Percentiles rank a stretch among this genome's conserved stretches.
Evolutionary conservation across 2,113 vertebrate species (phyloP).

Genomic region (Trematomus loennbergii): DNA sequence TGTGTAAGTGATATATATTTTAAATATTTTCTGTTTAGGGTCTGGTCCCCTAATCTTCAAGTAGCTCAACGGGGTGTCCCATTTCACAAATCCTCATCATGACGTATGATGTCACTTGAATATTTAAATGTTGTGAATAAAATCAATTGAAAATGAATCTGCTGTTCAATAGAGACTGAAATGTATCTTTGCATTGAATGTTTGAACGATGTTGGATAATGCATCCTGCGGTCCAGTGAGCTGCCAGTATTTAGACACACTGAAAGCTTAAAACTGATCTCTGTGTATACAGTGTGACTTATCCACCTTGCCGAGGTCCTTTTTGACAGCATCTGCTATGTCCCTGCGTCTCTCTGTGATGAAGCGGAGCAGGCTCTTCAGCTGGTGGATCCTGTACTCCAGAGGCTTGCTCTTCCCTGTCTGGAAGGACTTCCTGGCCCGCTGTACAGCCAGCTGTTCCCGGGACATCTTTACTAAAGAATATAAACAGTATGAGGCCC

Average conservation of each 20-base stretch:
- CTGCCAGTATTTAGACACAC: neutral
- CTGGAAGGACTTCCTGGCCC: constrained; percentile 83
- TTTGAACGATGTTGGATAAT: neutral
- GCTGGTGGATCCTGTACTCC: constrained; percentile 86
- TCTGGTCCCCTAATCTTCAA: too few relatives aligned
- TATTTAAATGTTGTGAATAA: too few relatives aligned
- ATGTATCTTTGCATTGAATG: neutral
- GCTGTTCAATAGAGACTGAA: neutral
- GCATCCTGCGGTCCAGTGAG: neutral
- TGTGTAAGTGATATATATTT: too few relatives aligned
- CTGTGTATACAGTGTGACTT: neutral
- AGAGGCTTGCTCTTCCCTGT: constrained; percentile 82
- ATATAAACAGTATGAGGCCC: neutral
- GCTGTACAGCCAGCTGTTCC: constrained; percentile 74
- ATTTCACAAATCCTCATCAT: too few relatives aligned
- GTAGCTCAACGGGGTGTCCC: too few relatives aligned
- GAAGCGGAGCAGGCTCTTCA: constrained; percentile 84
- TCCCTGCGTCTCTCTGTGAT: constrained; percentile 81
- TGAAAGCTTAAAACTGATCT: too few relatives aligned
- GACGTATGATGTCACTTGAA: too few relatives aligned
- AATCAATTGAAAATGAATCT: neutral
- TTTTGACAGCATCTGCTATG: constrained; percentile 78
- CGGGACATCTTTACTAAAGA: constrained; percentile 65
- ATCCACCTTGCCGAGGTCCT: constrained; percentile 87
- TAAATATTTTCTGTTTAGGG: too few relatives aligned